These are phyloP conservation scores for Cryptocephalus moraei DNA, from an alignment of 2,888 invertebrate species.

Conservation along the genomic window DNA sequence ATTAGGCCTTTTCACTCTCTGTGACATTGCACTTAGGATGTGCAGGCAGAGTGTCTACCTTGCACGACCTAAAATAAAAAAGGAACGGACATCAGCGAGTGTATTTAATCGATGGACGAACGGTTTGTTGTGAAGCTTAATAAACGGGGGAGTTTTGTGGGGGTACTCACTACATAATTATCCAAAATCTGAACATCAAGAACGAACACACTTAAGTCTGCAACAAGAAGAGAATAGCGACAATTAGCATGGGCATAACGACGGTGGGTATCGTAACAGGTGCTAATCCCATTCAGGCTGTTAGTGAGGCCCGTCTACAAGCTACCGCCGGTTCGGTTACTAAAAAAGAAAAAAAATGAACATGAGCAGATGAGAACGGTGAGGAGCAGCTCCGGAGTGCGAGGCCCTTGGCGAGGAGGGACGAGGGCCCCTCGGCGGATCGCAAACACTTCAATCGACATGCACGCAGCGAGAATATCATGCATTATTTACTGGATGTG, in stretches of 20 bases:
- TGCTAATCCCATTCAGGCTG: too few species aligned
- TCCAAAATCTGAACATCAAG: constrained; percentile 34
- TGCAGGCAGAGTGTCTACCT: constrained; percentile 29
- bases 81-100: neutral
- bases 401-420: too few species aligned
- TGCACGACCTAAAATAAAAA: constrained; percentile 32
- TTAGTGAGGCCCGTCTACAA: too few species aligned
- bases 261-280: too few species aligned
- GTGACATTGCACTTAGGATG: constrained; percentile 52
- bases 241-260: constrained; percentile 3
- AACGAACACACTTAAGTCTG: constrained; percentile 30
- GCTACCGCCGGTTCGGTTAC: too few species aligned
- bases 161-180: constrained; percentile 51
- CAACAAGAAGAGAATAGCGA: constrained; percentile 23
- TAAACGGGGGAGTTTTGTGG: neutral
- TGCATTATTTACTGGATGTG: constrained; percentile 13
- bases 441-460: constrained; percentile 7
- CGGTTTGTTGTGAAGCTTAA: neutral
- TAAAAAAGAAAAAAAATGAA: too few species aligned
- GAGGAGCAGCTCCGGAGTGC: too few species aligned
- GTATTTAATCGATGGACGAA: too few species aligned
- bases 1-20: constrained; percentile 68
- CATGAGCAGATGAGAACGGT: too few species aligned
- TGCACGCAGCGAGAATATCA: constrained; percentile 14
- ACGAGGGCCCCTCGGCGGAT: too few species aligned